Evolutionary conservation across 2,113 vertebrate species (phyloP).

Genomic region (Amblyopsis rosae): DNA sequence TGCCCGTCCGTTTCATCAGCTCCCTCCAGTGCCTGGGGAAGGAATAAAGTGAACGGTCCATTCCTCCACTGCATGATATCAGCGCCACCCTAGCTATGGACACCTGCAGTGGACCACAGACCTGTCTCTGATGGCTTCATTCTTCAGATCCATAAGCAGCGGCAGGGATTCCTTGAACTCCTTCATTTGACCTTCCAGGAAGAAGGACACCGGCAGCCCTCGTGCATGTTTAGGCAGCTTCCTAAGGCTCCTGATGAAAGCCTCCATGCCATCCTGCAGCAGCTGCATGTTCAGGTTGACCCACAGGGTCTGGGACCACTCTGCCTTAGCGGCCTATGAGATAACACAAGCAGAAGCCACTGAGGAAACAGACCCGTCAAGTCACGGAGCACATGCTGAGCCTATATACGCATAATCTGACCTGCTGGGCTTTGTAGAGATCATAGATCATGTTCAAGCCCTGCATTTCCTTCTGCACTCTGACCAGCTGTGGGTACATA

Average conservation of each 20-base stretch:
- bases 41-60: constrained; percentile 4
- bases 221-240: constrained; percentile 84
- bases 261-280: constrained; percentile 87
- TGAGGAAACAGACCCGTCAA: not conserved
- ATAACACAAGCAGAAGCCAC: constrained; percentile 8
- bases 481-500: constrained; percentile 79
- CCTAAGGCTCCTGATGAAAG: constrained; percentile 80
- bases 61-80: not conserved
- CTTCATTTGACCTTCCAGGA: constrained; percentile 87
- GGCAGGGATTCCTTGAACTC: constrained; percentile 92
- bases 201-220: constrained; percentile 75
- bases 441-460: constrained; percentile 84
- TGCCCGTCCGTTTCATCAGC: constrained; percentile 86
- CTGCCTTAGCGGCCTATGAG: constrained; percentile 83
- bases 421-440: constrained; percentile 82
- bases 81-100: not conserved
- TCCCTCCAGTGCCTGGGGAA: constrained; percentile 89
- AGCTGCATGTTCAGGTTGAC: constrained; percentile 85
- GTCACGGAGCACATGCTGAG: not conserved
- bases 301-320: constrained; percentile 96
- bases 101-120: constrained; percentile 40
- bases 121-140: constrained; percentile 93
- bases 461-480: constrained; percentile 84
- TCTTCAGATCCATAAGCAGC: constrained; percentile 91
- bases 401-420: constrained; percentile 41